Base-by-base conservation (phyloP, 53 echinoderm and acorn worm species). In the Paracentrotus lividus region DNA sequence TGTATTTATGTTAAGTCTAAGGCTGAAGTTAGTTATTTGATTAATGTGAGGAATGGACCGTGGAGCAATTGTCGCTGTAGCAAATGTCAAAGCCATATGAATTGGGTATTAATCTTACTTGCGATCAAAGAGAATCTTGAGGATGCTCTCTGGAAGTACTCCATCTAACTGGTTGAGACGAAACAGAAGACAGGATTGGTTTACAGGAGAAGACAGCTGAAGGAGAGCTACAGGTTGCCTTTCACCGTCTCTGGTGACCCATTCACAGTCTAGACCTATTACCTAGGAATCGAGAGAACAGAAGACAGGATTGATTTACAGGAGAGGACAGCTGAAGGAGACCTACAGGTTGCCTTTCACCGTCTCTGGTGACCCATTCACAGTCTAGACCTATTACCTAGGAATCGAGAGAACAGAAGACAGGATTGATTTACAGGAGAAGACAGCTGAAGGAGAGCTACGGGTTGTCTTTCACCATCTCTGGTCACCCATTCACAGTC, bases 221-320 rank as follows among this genome's bases (percentile, higher is more conserved):
- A 99, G 85, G 85, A 99, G 84, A 24, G 99, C 97, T 16, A 99
- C 96, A 31, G 96, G 96, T 85, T 77, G 57, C 21, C 95, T 88
- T 8, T 93, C 88, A n/a, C 95, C 96, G 58, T 61, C 61, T 36
- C 8, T 89, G 34, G 95, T 94, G 58, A 94, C 92, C 99, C 99
- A 99, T 67, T 99, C 99, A 96, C 99, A 98, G 93, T 99, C 99
- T 54, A 99, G 61, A 36, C 99, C 96, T 57, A 98, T 87, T 45
- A 98, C 96, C 98, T 98, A 45, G 27, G 32, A 33, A 69, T 56
- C 20, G 65, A 34, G 2, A 23, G 43, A 64, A 38, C 34, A 54
- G 18, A 33, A 21, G 52, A 27, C 42, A 85, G 26, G 61, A 4
- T 61, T 49, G 10, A 7, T 49, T 49, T 49, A 49, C 49, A 49